phyloP scores from a whole-genome alignment of 2,797 vertebrate genomes.

The Botia almorhae region DNA sequence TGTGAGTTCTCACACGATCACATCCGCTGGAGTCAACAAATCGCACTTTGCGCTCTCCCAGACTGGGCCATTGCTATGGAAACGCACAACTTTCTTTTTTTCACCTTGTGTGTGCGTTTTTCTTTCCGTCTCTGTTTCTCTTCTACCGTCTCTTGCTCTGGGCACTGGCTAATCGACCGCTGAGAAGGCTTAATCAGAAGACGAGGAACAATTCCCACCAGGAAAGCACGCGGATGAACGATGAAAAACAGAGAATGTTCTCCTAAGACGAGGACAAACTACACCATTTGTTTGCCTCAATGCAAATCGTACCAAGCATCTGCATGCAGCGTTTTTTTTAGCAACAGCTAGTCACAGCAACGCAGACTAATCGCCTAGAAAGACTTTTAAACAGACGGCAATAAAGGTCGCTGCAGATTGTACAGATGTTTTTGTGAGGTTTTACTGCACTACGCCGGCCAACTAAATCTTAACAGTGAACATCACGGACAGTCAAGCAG shows the following conservation, averaged over 20 bases:
- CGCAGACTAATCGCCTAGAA: neutral
- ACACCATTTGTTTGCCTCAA: neutral
- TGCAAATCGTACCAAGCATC: neutral
- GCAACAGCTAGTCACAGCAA: neutral
- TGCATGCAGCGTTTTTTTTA: neutral
- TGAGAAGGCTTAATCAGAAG: constrained; percentile 46
- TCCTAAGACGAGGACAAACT: constrained; percentile 14
- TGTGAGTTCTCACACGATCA: neutral
- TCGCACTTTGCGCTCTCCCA: constrained; percentile 65
- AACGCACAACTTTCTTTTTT: constrained; percentile 44
- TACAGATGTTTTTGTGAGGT: constrained; percentile 31
- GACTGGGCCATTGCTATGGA: constrained; percentile 63
- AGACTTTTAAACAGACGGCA: constrained; percentile 61
- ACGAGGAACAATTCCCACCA: constrained; percentile 27
- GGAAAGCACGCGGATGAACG: constrained; percentile 13
- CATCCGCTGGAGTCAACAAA: constrained; percentile 55
- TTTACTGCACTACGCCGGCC: constrained; percentile 32
- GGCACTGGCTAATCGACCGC: constrained; percentile 53
- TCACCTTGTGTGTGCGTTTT: constrained; percentile 11
- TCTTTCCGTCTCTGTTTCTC: constrained; percentile 54
- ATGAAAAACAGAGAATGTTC: neutral
- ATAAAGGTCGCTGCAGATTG: constrained; percentile 63
- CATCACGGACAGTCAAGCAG: neutral
- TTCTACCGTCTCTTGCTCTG: constrained; percentile 52
- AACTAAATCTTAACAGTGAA: constrained; percentile 7